Evolutionary conservation across 1,140 invertebrate genomes (phyloP).

Genomic region (Meloidogyne hapla): DNA sequence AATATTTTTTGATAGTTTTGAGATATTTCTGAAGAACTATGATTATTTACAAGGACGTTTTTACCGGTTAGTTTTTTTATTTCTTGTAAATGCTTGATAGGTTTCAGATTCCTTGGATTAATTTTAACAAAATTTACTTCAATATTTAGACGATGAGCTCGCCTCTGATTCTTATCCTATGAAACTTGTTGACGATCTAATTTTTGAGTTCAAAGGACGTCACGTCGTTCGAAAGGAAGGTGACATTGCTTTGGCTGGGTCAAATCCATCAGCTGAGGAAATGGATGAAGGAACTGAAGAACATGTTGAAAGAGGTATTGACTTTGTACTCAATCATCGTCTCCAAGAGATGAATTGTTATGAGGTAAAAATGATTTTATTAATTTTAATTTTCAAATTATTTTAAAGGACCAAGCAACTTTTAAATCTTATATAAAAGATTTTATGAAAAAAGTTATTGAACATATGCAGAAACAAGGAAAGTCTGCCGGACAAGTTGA

Average conservation of each 20-base stretch:
- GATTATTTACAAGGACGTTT: conserved; percentile 91
- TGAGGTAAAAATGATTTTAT: conserved; percentile 27
- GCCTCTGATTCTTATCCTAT: conserved; percentile 95
- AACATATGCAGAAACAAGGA: conserved; percentile 73
- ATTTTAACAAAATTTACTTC: conserved; percentile 14
- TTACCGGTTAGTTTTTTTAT: conserved; percentile 75
- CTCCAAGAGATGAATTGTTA: conserved; percentile 78
- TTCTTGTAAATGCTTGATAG: conserved; percentile 28
- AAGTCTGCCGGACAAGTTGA: conserved; percentile 87
- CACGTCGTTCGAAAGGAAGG: conserved; percentile 75
- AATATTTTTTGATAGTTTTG: conserved; percentile 18
- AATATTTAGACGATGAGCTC: conserved; percentile 79
- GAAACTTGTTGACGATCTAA: conserved; percentile 82
- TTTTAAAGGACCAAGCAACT: conserved; percentile 66
- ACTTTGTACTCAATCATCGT: conserved; percentile 87
- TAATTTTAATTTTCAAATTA: neutral
- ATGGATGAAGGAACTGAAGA: conserved; percentile 80
- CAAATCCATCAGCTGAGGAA: conserved; percentile 84
- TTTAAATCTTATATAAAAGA: conserved; percentile 89
- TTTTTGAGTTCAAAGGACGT: conserved; percentile 92
- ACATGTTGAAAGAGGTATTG: conserved; percentile 73
- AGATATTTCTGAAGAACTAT: conserved; percentile 67
- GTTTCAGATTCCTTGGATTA: conserved; percentile 45
- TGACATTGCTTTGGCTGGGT: conserved; percentile 79
- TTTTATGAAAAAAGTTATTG: conserved; percentile 80